Conservation (phyloP, 2,113 vertebrate genomes). For the Trogon surrucura region DNA sequence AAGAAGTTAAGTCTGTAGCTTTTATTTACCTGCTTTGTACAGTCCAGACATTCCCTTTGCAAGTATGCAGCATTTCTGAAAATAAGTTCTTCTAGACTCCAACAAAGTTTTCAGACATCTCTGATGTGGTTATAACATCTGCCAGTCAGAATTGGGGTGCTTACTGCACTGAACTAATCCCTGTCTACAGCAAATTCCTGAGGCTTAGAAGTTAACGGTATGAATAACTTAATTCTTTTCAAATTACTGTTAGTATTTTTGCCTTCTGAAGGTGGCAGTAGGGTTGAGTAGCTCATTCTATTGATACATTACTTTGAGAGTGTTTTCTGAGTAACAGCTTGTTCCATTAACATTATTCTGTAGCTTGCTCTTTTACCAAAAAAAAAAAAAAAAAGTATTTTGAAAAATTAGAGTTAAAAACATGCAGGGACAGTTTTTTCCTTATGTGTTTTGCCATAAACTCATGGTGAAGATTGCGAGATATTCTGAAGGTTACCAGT, state of each 20-base stretch:
- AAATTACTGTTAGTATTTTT: not conserved
- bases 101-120: not conserved
- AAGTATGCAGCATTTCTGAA: not conserved
- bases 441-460: not conserved
- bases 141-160: not conserved
- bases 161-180: not conserved
- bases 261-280: not conserved
- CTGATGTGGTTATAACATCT: slow-evolving; percentile 18
- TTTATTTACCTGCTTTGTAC: not conserved
- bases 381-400: not conserved
- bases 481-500: not conserved
- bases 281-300: not conserved
- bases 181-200: slow-evolving; percentile 24
- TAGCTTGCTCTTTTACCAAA: not conserved
- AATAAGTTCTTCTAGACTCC: not conserved
- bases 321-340: not conserved
- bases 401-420: no score
- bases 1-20: not conserved
- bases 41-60: not conserved
- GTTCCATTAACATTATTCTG: not conserved
- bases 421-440: rapidly evolving
- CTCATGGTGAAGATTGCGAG: not conserved
- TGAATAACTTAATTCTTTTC: slow-evolving; percentile 24
- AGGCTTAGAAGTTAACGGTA: slow-evolving; percentile 6
- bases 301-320: not conserved